These are phyloP conservation scores for Lepidochitona cinerea DNA, from an alignment of 2,888 invertebrate genomes.

Conservation along the genomic window DNA sequence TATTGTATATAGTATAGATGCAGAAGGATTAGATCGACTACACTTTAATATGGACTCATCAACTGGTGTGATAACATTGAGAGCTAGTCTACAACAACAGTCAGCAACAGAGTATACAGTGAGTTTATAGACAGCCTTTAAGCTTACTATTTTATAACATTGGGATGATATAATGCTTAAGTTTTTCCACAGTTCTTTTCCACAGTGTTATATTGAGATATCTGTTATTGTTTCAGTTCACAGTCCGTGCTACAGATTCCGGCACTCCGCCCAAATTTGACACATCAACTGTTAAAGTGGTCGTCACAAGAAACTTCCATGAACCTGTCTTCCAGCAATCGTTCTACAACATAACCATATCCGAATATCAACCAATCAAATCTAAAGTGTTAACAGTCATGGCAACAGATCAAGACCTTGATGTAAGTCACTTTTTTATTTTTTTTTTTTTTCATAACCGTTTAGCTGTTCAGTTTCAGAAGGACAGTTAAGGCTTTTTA, in stretches of 20 bases:
- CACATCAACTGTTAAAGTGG: slow-evolving; percentile 35
- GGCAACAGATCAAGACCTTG: slow-evolving; percentile 46
- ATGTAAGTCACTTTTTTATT: no score
- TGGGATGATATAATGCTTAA: no score
- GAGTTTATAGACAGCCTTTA: background rate
- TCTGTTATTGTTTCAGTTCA: slow-evolving; percentile 37
- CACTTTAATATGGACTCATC: background rate
- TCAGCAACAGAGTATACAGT: background rate
- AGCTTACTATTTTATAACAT: no score
- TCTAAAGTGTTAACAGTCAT: slow-evolving; percentile 40
- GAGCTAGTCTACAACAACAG: background rate
- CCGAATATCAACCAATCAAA: slow-evolving; percentile 9
- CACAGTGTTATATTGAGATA: no score
- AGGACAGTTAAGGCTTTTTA: no score
- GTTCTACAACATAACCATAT: slow-evolving; percentile 28
- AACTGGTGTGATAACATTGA: background rate
- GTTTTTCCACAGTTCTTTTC: no score
- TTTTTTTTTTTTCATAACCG: no score
- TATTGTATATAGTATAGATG: background rate
- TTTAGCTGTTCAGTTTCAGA: no score
- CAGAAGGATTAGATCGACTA: background rate
- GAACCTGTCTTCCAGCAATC: slow-evolving; percentile 37
- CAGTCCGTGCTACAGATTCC: slow-evolving; percentile 41
- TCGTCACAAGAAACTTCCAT: slow-evolving; percentile 12
- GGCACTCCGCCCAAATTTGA: slow-evolving; percentile 42